Evolutionary conservation across 2,113 vertebrate species (phyloP), one percentile per base, ranked within the genome.

Genomic region (Sorex araneus): DNA sequence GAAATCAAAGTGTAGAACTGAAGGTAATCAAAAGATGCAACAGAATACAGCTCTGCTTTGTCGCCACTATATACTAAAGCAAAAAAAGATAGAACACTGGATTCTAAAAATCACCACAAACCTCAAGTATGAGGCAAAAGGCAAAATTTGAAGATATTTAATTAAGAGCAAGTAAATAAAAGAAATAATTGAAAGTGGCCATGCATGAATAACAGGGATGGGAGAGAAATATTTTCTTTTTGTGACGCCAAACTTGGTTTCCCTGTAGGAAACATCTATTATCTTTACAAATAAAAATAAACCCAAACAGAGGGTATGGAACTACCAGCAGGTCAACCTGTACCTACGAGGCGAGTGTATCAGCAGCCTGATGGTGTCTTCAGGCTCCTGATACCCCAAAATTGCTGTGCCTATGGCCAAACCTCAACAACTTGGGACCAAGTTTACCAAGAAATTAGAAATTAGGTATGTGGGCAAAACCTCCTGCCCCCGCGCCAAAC

Each of bases 201-300:
- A 28, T 66, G 34, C 2, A 9, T 76, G 60, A 66, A 23, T 32
- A 69, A 57, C 7, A 2, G 25, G 30, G 50, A 54, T 54, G 16
- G 50, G 50, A 54, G 21, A 66, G 18, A 10, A 21, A 66, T 57
- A 83, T 77, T 45, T 43, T 36, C 50, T 81, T 80, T 67, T 77
- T 32, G 43, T 43, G 47, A 30, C 60, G 60, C 28, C 28, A 57
- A 69, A 84, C 18, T 70, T 78, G 25, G 28, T 78, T 50, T 84
- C 10, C 23, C 23, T 19, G 34, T 77, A 30, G 34, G 27, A 70
- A 91, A 69, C 63, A 77, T 10, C 63, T 84, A 84, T 43, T 57
- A 84, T 36, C 30, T 70, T 85, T 78, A 78, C 30, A 78, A 45
- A 1, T 69, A 34, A 84, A 91, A 84, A 69, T 66, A 90, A 36